Evolutionary conservation across 2,113 vertebrate species (phyloP), one percentile per base, ranked within the genome.

Genomic region (Tachysurus fulvidraco): DNA sequence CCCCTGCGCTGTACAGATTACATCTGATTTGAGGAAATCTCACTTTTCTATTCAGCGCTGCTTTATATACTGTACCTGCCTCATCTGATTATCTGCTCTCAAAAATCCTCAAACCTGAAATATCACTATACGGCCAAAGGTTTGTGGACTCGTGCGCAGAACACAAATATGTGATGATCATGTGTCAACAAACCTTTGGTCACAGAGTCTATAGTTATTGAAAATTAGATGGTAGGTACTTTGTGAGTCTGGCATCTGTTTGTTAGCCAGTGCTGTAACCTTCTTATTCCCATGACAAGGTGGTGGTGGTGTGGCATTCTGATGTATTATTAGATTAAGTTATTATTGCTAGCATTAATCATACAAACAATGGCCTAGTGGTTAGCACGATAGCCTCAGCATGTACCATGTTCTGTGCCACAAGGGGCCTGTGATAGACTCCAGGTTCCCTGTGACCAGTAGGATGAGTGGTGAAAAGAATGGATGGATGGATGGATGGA

Each of bases 1-100:
- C 44, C 36, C 71, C 25, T 85, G 83, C 64, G 69, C 81, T 59
- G 54, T 86, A 55, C 76, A 86, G 82, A 86, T 90, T 86, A 90
- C 85, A 81, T 83, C 67, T n/a, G 59, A 65, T 86, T 88, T 55
- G 10, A 55, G 19, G 13, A 59, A 90, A 86, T 79, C 54, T 69
- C n/a, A 13, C 19, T 84, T 83, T 83, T 69, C 54, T 78, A 41
- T 73, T 65, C 44, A 55, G 28, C 76, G 52, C 36, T 79, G 64
- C 65, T 57, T n/a, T 59, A 25, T 36, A 64, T 23, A 4, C 65
- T 83, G 30, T 30, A 54, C 12, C 25, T 77, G 74, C 11, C 25
- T 54, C 25, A 2, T 13, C 25, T 77, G 46, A 46, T 52, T 78
- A 28, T 54, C 23, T 54, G 5, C 41, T 50, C 19, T n/a, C 17